Conservation (phyloP, 92 coral and sea anemone genomes). For the Actinostola sp. region DNA sequence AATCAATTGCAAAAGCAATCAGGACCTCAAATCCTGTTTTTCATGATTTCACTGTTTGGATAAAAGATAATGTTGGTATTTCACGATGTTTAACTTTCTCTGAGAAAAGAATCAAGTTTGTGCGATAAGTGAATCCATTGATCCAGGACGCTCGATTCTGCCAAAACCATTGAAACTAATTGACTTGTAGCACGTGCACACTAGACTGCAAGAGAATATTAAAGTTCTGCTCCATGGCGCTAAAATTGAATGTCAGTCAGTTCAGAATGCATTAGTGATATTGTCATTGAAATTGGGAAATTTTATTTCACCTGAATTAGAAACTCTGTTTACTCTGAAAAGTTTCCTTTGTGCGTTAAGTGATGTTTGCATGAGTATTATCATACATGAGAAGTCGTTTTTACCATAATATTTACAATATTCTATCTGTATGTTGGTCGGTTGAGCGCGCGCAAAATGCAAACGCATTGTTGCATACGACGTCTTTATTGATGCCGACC, state of each 20-base stretch:
- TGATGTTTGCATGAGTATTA: too few species aligned
- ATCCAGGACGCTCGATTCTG: background rate
- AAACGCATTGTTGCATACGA: too few species aligned
- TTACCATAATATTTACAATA: too few species aligned
- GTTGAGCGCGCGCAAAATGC: too few species aligned
- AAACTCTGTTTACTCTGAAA: too few species aligned
- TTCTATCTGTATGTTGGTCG: too few species aligned
- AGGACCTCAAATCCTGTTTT: background rate
- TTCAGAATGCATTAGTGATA: background rate
- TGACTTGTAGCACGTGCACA: slow-evolving; percentile 3
- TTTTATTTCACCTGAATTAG: too few species aligned
- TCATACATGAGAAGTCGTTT: too few species aligned
- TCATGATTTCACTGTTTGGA: background rate
- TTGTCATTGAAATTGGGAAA: background rate
- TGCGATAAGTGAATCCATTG: background rate
- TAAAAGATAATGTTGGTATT: background rate
- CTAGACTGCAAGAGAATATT: background rate
- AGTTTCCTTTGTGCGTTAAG: too few species aligned
- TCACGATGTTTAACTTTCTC: background rate
- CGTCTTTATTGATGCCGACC: too few species aligned
- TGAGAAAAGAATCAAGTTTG: background rate
- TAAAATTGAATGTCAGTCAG: background rate
- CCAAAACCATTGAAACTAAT: background rate
- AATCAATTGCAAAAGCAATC: too few species aligned
- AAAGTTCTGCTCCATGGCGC: slow-evolving; percentile 9